phyloP scores from a whole-genome alignment of 2,113 vertebrate species.

The Indicator indicator region DNA sequence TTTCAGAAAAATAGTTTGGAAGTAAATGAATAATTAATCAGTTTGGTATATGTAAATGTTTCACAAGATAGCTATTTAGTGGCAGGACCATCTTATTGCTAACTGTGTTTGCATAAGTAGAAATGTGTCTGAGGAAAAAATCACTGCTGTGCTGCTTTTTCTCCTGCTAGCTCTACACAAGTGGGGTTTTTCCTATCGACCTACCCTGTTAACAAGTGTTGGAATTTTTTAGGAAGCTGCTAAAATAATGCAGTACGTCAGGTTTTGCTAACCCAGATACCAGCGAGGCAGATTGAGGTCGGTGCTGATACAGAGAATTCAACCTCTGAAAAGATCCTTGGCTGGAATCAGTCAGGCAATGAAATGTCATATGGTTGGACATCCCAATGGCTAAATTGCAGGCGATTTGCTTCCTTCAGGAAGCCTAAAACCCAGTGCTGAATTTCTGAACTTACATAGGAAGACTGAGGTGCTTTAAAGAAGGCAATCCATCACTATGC shows the following conservation, averaged over 20 bases:
- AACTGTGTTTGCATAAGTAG: background rate
- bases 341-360: background rate
- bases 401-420: background rate
- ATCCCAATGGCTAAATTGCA: background rate
- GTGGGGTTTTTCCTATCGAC: fast-evolving
- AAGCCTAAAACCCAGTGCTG: background rate
- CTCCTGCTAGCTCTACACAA: background rate
- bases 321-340: background rate
- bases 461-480: background rate
- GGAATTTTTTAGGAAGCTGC: background rate
- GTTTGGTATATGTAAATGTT: slow-evolving; percentile 45
- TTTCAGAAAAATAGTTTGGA: slow-evolving; percentile 67
- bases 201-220: background rate
- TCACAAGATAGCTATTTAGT: background rate
- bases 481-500: too few species aligned
- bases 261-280: background rate
- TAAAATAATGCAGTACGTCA: background rate
- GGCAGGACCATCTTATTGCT: slow-evolving; percentile 7
- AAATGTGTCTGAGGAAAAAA: background rate
- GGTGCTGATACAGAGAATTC: background rate
- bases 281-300: background rate
- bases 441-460: background rate
- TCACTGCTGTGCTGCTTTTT: background rate
- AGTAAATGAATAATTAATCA: slow-evolving; percentile 71
- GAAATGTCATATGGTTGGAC: background rate